phyloP scores from a whole-genome alignment of 2,797 vertebrate species.

The Erpetoichthys calabaricus region DNA sequence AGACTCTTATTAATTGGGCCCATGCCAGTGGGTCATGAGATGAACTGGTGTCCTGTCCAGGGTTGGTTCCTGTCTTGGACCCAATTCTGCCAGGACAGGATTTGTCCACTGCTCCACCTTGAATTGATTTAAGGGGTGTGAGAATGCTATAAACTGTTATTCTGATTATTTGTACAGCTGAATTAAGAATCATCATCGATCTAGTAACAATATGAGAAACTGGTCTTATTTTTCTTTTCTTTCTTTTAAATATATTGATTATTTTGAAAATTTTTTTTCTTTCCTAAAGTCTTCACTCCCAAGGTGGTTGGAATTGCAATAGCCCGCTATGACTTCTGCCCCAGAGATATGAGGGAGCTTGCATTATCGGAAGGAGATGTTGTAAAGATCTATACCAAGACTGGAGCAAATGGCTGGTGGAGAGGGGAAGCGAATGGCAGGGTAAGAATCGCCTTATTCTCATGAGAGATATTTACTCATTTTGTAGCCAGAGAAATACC shows the following conservation, averaged over 20 bases:
- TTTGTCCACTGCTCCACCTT: too few species aligned
- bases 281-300: conserved; percentile 65
- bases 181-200: too few species aligned
- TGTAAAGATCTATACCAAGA: conserved; percentile 91
- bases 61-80: too few species aligned
- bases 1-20: too few species aligned
- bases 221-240: background rate
- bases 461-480: background rate
- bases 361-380: conserved; percentile 82
- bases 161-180: too few species aligned
- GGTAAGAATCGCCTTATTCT: conserved; percentile 43
- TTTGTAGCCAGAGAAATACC: conserved; percentile 2
- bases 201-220: too few species aligned
- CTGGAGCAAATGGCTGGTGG: conserved; percentile 94
- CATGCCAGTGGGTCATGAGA: too few species aligned
- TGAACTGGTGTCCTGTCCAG: too few species aligned
- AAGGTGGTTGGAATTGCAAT: conserved; percentile 87
- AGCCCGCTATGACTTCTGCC: conserved; percentile 93
- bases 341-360: conserved; percentile 80
- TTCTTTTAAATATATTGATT: too few species aligned
- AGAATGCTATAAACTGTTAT: too few species aligned
- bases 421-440: conserved; percentile 84
- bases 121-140: too few species aligned
- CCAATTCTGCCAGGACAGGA: too few species aligned
- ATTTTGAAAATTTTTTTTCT: conserved; percentile 11